Conservation (phyloP, 2,888 invertebrate genomes). For the Papilio elwesi region DNA sequence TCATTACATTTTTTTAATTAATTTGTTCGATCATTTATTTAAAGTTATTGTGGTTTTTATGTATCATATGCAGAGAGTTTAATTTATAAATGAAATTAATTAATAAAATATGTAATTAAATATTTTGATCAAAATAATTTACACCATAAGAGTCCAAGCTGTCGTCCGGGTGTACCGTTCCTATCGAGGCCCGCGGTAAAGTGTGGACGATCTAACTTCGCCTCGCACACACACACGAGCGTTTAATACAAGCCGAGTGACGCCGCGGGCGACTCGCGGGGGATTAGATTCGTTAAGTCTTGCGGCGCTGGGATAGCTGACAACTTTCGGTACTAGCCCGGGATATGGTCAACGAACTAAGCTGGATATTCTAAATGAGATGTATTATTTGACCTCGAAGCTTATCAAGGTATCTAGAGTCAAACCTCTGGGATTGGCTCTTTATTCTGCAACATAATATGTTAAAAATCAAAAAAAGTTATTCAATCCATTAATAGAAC, state of each 20-base stretch:
- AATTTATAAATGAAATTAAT: too few relatives aligned
- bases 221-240: slow-evolving; percentile 70
- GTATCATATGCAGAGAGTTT: too few relatives aligned
- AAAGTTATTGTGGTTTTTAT: too few relatives aligned
- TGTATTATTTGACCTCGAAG: neutral
- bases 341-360: slow-evolving; percentile 25
- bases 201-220: slow-evolving; percentile 84
- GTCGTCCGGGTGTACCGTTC: slow-evolving; percentile 63
- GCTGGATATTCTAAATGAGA: slow-evolving; percentile 1
- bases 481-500: too few relatives aligned
- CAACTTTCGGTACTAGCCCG: slow-evolving; percentile 32
- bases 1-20: too few relatives aligned
- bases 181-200: slow-evolving; percentile 83
- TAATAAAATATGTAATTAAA: neutral
- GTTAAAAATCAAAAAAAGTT: too few relatives aligned
- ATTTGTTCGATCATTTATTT: too few relatives aligned
- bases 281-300: slow-evolving; percentile 73
- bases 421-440: too few relatives aligned
- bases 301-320: slow-evolving; percentile 40
- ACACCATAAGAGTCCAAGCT: slow-evolving; percentile 36
- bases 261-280: slow-evolving; percentile 70
- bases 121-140: neutral
- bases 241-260: slow-evolving; percentile 50
- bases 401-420: neutral
- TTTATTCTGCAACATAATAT: too few relatives aligned